These are phyloP conservation scores for Serilophus lunatus DNA, from an alignment of 2,113 vertebrate species.

Conservation along the genomic window DNA sequence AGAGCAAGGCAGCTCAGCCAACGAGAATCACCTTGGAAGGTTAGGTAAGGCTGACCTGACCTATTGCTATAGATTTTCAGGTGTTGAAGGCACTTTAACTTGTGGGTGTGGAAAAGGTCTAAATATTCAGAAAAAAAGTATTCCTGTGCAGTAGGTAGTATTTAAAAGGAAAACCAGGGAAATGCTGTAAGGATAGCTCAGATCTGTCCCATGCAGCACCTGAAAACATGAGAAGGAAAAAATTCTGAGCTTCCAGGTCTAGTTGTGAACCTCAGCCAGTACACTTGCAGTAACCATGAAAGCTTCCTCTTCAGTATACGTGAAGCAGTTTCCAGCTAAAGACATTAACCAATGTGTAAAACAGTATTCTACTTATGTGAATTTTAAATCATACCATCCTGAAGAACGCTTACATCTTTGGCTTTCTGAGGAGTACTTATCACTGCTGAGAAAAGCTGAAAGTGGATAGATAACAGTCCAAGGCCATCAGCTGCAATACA, in stretches of 20 bases:
- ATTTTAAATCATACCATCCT: neutral
- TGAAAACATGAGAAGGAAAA: neutral
- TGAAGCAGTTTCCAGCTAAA: neutral
- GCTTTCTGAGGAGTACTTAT: neutral
- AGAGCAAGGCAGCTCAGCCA: neutral
- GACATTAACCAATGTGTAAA: neutral
- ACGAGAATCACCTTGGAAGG: neutral
- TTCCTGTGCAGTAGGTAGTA: neutral
- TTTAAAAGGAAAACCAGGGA: neutral
- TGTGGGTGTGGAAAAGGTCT: neutral
- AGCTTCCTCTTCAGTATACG: neutral
- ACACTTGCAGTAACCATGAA: neutral
- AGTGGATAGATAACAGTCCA: neutral
- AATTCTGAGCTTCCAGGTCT: neutral
- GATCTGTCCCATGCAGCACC: neutral
- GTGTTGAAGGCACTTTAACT: neutral
- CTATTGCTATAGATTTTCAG: neutral
- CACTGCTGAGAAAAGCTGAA: neutral
- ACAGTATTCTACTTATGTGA: neutral
- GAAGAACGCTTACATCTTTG: neutral
- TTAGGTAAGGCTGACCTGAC: neutral
- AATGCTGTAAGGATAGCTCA: neutral
- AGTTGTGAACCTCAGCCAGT: neutral
- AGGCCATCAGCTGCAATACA: neutral
- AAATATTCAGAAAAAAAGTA: neutral